These are phyloP conservation scores for Cheirogaleus medius DNA, from an alignment of 2,113 vertebrate species.

Conservation along the genomic window DNA sequence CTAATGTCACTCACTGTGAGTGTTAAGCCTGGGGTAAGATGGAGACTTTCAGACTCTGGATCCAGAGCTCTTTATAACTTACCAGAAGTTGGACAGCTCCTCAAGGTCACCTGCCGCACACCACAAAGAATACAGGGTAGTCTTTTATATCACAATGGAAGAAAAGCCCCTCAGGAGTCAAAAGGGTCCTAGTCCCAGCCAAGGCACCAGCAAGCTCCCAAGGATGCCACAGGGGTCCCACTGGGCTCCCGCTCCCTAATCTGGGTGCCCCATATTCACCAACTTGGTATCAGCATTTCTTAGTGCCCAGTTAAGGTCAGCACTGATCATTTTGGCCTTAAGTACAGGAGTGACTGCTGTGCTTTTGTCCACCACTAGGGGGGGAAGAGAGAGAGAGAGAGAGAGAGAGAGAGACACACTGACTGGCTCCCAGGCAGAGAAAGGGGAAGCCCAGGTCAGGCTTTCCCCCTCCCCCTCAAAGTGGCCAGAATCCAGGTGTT, in stretches of 20 bases:
- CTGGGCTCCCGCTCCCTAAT: not conserved
- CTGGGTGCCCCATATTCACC: not conserved
- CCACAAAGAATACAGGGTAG: not conserved
- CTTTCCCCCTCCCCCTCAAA: not conserved
- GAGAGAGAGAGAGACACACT: not conserved
- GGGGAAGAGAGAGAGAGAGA: too few relatives aligned
- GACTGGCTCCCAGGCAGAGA: not conserved
- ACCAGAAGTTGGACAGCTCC: not conserved
- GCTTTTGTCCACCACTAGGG: constrained; percentile 37
- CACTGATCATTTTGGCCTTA: not conserved
- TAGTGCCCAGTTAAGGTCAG: not conserved
- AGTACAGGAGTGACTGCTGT: not conserved
- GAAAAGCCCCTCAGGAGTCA: not conserved
- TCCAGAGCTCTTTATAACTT: not conserved
- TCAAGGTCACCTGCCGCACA: not conserved
- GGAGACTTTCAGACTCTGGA: not conserved
- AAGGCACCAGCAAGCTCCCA: not conserved
- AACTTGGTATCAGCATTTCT: not conserved
- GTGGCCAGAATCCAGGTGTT: not conserved
- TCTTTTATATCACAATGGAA: not conserved
- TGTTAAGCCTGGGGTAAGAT: not conserved
- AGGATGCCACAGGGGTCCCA: not conserved
- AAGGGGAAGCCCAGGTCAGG: not conserved
- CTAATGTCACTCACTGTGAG: not conserved
- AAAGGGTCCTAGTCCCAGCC: not conserved